phyloP scores from a whole-genome alignment of 2,797 vertebrate genomes.

The Clarias laeviceps region DNA sequence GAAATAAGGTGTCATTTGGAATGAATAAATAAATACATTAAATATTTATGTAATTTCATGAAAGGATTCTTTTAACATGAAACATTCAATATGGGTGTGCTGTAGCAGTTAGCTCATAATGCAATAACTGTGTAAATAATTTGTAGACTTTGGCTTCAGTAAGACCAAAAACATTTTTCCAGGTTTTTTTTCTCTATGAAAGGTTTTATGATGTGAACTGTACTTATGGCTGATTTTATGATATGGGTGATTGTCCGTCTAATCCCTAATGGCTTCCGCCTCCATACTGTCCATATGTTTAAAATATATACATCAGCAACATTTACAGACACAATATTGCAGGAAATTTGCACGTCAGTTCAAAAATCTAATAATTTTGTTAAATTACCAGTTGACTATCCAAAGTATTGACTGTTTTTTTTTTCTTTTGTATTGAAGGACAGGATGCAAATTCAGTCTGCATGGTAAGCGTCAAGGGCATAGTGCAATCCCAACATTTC shows the following conservation, averaged over 20 bases:
- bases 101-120: neutral
- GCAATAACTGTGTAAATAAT: conserved; percentile 7
- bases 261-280: conserved; percentile 1
- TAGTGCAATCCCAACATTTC: neutral
- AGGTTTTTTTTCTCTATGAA: neutral
- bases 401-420: neutral
- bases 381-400: neutral
- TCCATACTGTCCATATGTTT: neutral
- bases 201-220: neutral
- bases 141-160: conserved; percentile 4
- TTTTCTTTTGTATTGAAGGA: neutral
- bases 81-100: neutral
- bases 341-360: neutral
- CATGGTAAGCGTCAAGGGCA: neutral
- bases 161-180: neutral
- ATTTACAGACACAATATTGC: neutral
- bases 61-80: conserved; percentile 12
- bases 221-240: conserved; percentile 1
- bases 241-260: neutral
- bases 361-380: neutral
- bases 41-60: conserved; percentile 9
- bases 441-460: neutral
- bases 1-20: neutral
- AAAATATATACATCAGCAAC: neutral
- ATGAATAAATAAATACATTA: neutral